These are phyloP conservation scores for Lasioglossum marginatum DNA, from an alignment of 2,888 invertebrate genomes.

Conservation along the genomic window DNA sequence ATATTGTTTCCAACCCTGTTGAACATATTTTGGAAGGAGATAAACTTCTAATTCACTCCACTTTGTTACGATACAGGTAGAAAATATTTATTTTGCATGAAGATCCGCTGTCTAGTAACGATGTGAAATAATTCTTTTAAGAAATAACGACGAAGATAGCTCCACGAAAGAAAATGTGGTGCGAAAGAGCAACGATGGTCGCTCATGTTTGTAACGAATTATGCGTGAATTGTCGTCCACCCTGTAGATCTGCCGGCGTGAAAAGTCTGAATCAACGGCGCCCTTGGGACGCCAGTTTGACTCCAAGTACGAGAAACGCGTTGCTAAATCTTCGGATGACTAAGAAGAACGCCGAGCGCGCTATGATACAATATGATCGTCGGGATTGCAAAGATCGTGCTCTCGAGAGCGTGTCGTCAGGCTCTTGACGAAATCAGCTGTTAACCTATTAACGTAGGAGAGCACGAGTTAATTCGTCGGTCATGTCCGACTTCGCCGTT, in stretches of 20 bases:
- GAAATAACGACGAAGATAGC: neutral
- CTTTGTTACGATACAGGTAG: too few species aligned
- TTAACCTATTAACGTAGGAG: neutral
- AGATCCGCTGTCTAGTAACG: too few species aligned
- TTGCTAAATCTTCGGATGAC: conserved; percentile 1
- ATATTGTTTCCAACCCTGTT: too few species aligned
- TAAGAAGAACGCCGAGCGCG: neutral
- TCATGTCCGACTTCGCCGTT: neutral
- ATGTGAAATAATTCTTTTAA: neutral
- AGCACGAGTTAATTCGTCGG: neutral
- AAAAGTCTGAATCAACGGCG: neutral
- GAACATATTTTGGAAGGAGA: too few species aligned
- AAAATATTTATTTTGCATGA: too few species aligned
- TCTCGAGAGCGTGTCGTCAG: neutral
- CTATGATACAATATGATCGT: neutral
- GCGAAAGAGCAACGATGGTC: too few species aligned
- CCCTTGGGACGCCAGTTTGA: neutral
- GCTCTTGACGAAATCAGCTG: neutral
- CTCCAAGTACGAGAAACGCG: neutral
- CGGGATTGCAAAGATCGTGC: neutral
- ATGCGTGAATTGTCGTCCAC: neutral
- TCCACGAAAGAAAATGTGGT: neutral
- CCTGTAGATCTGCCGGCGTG: neutral
- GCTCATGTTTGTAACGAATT: neutral
- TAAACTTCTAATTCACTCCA: too few species aligned